These are phyloP conservation scores for Progne subis DNA, from an alignment of 2,113 vertebrate genomes.

Conservation along the genomic window DNA sequence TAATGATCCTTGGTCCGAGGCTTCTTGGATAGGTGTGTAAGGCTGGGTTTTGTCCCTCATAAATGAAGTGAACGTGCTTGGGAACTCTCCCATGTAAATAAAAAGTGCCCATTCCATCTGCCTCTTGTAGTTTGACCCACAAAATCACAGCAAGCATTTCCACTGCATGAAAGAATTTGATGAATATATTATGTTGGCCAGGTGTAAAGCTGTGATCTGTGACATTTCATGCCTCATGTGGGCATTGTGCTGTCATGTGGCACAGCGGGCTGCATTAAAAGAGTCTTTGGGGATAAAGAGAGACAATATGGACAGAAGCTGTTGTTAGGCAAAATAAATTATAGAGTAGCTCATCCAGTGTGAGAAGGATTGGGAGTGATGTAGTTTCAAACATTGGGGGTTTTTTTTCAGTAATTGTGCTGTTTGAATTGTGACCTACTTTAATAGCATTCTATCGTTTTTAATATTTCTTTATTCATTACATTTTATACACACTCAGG, in stretches of 20 bases:
- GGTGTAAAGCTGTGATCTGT: conserved; percentile 62
- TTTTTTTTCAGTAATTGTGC: conserved; percentile 45
- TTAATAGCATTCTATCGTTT: conserved; percentile 42
- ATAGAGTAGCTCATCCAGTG: conserved; percentile 16
- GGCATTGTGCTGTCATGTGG: conserved; percentile 42
- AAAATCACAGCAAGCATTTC: conserved; percentile 34
- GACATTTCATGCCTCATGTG: conserved; percentile 53
- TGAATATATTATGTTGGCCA: conserved; percentile 34
- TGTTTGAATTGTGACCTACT: conserved; percentile 58
- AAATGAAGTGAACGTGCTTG: not conserved
- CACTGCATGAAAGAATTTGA: conserved; percentile 8
- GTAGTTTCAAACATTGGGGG: not conserved
- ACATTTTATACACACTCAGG: conserved; percentile 41
- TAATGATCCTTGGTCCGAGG: not conserved
- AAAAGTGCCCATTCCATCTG: conserved; percentile 42
- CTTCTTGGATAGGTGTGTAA: not conserved
- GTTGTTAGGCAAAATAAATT: conserved; percentile 67
- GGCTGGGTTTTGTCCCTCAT: not conserved
- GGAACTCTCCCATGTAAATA: not conserved
- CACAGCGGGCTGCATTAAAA: conserved; percentile 34
- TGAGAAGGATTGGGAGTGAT: conserved; percentile 3
- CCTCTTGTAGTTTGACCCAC: conserved; percentile 38
- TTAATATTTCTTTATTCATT: conserved; percentile 65
- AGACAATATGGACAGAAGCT: conserved; percentile 47
- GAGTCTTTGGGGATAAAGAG: conserved; percentile 41